phyloP scores from a whole-genome alignment of 2,797 vertebrate genomes.

The Coregonus ussuriensis region DNA sequence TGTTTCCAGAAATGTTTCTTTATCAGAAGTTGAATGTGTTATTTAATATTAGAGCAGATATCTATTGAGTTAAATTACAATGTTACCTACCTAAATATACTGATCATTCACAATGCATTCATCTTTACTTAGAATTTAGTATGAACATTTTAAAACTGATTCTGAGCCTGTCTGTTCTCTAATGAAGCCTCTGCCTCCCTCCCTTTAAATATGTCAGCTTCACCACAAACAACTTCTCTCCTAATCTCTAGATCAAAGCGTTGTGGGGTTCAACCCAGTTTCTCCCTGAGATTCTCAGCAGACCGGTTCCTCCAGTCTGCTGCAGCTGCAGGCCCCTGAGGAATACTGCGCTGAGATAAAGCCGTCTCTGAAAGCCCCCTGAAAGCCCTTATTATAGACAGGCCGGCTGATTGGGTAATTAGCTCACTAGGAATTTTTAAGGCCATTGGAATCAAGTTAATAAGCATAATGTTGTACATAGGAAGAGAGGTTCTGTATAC shows the following conservation, averaged over 20 bases:
- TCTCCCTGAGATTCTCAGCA: slow-evolving; percentile 16
- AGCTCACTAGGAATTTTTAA: not conserved
- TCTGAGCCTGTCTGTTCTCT: not conserved
- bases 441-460: not conserved
- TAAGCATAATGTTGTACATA: not conserved
- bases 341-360: slow-evolving; percentile 23
- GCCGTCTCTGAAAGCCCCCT: slow-evolving; percentile 3
- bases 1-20: not conserved
- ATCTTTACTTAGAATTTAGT: not conserved
- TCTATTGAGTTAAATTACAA: no score
- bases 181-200: slow-evolving; percentile 7
- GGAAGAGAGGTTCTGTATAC: not conserved
- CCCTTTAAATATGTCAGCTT: slow-evolving; percentile 32
- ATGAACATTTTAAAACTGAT: not conserved
- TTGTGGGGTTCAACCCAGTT: slow-evolving; percentile 14
- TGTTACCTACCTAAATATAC: not conserved
- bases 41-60: not conserved
- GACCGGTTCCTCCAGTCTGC: slow-evolving; percentile 11
- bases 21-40: not conserved
- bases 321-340: not conserved
- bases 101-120: not conserved
- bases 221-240: slow-evolving; percentile 21
- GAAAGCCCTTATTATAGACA: slow-evolving; percentile 4
- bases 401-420: not conserved
- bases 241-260: slow-evolving; percentile 35